Evolutionary conservation across 2,888 invertebrate genomes (phyloP).

Genomic region (Apoda limacodes): DNA sequence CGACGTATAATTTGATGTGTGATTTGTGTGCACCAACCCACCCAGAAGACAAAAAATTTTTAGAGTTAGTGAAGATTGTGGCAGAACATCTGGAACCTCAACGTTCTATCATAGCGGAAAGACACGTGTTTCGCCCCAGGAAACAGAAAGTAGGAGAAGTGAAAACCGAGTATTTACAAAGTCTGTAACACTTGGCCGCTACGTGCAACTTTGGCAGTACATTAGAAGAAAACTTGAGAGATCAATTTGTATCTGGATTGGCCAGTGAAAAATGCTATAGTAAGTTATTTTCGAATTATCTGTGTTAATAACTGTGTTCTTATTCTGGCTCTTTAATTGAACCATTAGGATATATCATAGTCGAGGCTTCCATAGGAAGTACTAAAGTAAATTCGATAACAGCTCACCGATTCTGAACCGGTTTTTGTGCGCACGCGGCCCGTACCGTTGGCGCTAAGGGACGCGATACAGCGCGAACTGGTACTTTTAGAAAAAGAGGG

Average conservation of each 20-base stretch:
- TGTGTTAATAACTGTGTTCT: constrained; percentile 4
- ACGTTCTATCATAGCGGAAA: constrained; percentile 15
- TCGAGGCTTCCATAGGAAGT: constrained; percentile 9
- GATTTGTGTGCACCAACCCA: constrained; percentile 18
- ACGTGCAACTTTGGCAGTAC: no score
- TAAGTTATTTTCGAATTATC: constrained; percentile 3
- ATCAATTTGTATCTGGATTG: constrained; percentile 10
- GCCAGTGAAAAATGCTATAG: no score
- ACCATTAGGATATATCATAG: constrained; percentile 6
- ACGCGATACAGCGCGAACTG: constrained; percentile 9
- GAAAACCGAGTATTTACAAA: no score
- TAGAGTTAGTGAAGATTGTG: constrained; percentile 14
- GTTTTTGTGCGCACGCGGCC: constrained; percentile 14
- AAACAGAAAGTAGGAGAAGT: background rate
- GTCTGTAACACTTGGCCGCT: no score
- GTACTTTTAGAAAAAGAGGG: constrained; percentile 12
- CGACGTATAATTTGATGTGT: constrained; percentile 18
- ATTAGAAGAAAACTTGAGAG: constrained; percentile 7
- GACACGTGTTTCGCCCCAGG: constrained; percentile 11
- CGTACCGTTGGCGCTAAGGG: no score
- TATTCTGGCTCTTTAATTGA: constrained; percentile 13
- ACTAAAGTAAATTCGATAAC: constrained; percentile 8
- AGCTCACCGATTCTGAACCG: constrained; percentile 7
- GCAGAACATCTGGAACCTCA: constrained; percentile 15
- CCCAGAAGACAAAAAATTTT: constrained; percentile 18